Base-by-base conservation (phyloP, 2,113 vertebrate genomes). In the Cryptoleucopteryx plumbea region DNA sequence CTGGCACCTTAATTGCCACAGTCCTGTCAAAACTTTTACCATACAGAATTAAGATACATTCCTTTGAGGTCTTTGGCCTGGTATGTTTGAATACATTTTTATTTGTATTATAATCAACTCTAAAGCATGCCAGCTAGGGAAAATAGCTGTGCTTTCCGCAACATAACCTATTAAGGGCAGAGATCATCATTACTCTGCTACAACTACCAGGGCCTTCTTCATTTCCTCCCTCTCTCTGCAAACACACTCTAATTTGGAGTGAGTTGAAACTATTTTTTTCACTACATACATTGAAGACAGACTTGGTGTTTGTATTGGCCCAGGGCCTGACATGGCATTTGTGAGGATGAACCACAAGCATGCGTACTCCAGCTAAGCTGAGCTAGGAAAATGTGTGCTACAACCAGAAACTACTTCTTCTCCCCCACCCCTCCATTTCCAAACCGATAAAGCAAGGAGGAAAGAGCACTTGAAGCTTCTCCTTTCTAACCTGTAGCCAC, bases 321-420 rank as follows among this genome's bases (percentile, higher is more conserved):
- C 63, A 13, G 82, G 29, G 88, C 85, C 93, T 88, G 59, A 73
- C 34, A 19, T 25, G 92, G 80, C 63, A 63, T 94, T 90, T 84
- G 59, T 78, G 79, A 94, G 52, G 85, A 96, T 47, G 92, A 90
- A 90, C 93, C 93, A 81, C 75, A 92, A 90, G 63, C 88, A 93
- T 73, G 85, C 12, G 43, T 36, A 42, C n/a, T 80, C 31, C 72
- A 93, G 66, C 91, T 73, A 78, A 45, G 80, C 45, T 43, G 58
- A 84, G 58, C 52, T 29, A 55, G 48, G 58, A 88, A 77, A 77
- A 66, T 11, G 36, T 6, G 32, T 1, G 4, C 53, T 55, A 27
- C 13, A 58, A 73, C 36, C 38, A 90, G 85, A n/a, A 88, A 70
- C 52, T 50, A n/a, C 50, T 50, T 66, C 52, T 45, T 68, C 52